Evolutionary conservation across 37 sponge, comb jelly and placozoan genomes (phyloP), one percentile per base, ranked within the genome.

Genomic region (Geodia barretti): DNA sequence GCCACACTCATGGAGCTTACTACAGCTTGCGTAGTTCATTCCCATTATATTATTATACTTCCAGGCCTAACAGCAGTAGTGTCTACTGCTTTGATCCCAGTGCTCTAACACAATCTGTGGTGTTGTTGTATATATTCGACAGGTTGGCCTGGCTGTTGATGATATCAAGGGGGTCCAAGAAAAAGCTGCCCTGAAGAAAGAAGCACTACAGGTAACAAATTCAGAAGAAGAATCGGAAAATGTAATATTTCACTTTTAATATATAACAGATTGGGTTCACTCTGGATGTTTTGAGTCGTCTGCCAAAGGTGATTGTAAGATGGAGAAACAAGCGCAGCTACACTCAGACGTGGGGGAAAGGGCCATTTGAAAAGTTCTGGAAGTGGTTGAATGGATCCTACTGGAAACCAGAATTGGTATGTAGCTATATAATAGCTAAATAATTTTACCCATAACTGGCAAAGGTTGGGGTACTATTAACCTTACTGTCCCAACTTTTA

Each of bases 171-270:
- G 30, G 28, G 70, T 70, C 5, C 70, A 34, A 7, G 74, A 73
- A 28, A 42, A 43, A 73, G 74, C 74, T 25, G 74, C 58, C 4
- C 58, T 73, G 5, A 42, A 73, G 74, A 73, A 73, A 58, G 58
- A 73, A 43, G 74, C 74, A 43, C 58, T 73, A 23, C 74, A 73
- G 58, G 74, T 73, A 70, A 35, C 7, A n/a, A n/a, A n/a, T n/a
- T n/a, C n/a, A n/a, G n/a, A 47, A 14, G 14, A 47, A 7, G 14
- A 17, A 47, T 14, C 54, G 14, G 7, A 47, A 47, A 7, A 7
- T 47, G 14, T 47, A 11, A 47, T 47, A 47, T 47, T 47, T 47
- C 14, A 7, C 14, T 23, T 64, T 29, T n/a, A n/a, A n/a, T n/a
- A n/a, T n/a, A n/a, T n/a, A n/a, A n/a, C 65, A 64, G 65, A 64